Base-by-base conservation (phyloP, 2,797 vertebrate species). In the Anableps anableps region DNA sequence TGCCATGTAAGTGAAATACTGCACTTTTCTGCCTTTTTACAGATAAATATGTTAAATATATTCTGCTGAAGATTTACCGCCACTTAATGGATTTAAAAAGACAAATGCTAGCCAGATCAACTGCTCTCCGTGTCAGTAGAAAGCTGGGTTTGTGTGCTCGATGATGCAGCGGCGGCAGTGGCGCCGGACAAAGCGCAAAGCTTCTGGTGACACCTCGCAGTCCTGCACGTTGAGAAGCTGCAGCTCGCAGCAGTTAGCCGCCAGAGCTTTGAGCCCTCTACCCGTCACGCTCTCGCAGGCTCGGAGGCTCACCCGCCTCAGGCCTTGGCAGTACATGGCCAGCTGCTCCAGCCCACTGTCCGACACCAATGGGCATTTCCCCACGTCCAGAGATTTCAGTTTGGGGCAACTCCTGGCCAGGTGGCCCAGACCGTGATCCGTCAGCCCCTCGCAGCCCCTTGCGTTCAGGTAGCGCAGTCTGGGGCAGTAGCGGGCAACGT, bases 221-320 rank as follows among this genome's bases (percentile, higher is more conserved):
- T 99, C 99, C 96, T 99, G 99, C 85, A 99, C 98, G 0, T 99
- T 99, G 86, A 99, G 95, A 91, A 98, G 97, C 95, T 99, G 99
- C 87, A 99, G 95, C 94, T 99, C 98, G 31, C 97, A 97, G 95
- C 99, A 99, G 94, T 98, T 98, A 79, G 97, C 97, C 0, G 98
- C 98, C 82, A 99, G 96, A 34, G 98, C 97, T 92, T 97, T 97
- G 85, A 99, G 93, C 79, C 99, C 99, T 81, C 98, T 94, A 64
- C 98, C 98, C 0, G 97, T 97, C 88, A 99, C 96, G 91, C 98
- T 99, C 92, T 99, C 99, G 0, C 99, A 99, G 0, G 98, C 98
- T 75, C 98, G 96, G 84, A 99, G 96, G 87, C 98, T 99, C 88
- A 99, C 96, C 13, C 99, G 96, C 93, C 98, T 96, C 90, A 99